Evolutionary conservation across 1,140 invertebrate genomes (phyloP), one percentile per base, ranked within the genome.

Genomic region (Saxidomus purpurata): DNA sequence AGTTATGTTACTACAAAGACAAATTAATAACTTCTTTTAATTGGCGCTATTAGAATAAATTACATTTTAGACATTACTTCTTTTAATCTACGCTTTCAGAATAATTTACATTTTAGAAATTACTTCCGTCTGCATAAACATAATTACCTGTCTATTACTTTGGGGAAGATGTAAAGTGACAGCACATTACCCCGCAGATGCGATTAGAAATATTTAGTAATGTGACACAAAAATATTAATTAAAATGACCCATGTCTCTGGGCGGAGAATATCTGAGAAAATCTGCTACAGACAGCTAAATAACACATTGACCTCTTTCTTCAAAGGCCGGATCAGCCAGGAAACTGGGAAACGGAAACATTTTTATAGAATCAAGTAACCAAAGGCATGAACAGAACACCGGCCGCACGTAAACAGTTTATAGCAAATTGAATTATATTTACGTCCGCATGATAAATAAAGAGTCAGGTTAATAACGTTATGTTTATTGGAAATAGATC

Each of bases 381-480:
- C 17, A 22, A 19, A 38, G 22, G 17, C 67, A 38, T n/a, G 22
- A 71, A 71, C 67, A 71, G 67, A 71, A 17, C 36, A 71, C 67
- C 11, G 34, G 28, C 9, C 34, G 67, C 6, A 71, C 34, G 34
- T 71, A 71, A 71, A 71, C 67, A 71, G 34, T 71, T 71, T 71
- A 71, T 71, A 71, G 61, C 67, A 19, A 71, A 71, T 38, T 71
- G 34, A 71, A 71, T 71, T 71, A 71, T 71, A 71, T 71, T 71
- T 71, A 71, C 34, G 67, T 38, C 3, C 9, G 34, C 28, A 19
- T 71, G 22, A 71, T 71, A 71, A 71, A 71, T 71, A 71, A 1
- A 71, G 67, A 22, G 67, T 36, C 31, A 34, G 34, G 67, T 71
- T 71, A 71, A 63, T 63, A 63, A 38, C 34, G 34, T 25, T 71